Conservation (phyloP, 1,140 invertebrate genomes). For the Phenacoccus solenopsis region DNA sequence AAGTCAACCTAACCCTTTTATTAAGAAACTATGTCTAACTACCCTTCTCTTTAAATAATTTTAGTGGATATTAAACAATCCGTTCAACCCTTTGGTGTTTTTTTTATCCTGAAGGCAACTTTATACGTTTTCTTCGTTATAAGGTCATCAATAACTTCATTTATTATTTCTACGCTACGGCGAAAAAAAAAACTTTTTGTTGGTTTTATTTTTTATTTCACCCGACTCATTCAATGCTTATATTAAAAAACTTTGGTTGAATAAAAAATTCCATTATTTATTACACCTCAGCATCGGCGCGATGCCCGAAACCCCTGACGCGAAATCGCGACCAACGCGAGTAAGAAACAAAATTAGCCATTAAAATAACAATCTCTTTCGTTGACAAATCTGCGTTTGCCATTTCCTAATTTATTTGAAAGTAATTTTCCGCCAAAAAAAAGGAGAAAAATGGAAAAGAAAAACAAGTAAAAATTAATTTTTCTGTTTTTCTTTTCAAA, state of each 20-base stretch:
- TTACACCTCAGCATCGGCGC: background rate
- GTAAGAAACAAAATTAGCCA: background rate
- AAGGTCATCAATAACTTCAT: background rate
- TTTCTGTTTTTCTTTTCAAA: conserved; percentile 11
- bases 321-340: background rate
- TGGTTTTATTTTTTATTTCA: background rate
- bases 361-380: background rate
- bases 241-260: background rate
- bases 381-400: background rate
- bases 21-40: conserved; percentile 14
- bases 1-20: conserved; percentile 15
- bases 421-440: conserved; percentile 9
- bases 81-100: conserved; percentile 6
- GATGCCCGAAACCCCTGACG: background rate
- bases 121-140: background rate
- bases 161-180: background rate
- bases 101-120: background rate
- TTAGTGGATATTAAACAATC: conserved; percentile 14
- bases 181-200: background rate
- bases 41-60: conserved; percentile 1
- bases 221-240: background rate
- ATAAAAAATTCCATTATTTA: background rate
- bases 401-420: conserved; percentile 11
- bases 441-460: background rate
- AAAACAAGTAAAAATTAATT: conserved; percentile 12